phyloP scores from a whole-genome alignment of 2,797 vertebrate genomes.

The Bradypodion pumilum region DNA sequence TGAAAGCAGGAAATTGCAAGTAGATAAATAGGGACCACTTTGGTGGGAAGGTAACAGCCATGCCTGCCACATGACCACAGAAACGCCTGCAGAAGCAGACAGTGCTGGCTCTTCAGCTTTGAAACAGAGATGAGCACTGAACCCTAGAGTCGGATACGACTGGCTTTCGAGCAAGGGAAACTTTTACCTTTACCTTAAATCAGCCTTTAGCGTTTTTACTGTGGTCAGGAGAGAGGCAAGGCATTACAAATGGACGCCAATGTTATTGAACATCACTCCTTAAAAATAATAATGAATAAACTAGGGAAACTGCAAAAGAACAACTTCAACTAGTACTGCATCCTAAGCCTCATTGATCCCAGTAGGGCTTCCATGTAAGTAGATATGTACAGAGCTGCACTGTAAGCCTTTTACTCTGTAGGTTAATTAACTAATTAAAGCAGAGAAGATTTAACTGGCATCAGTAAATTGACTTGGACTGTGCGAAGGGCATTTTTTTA shows the following conservation, averaged over 20 bases:
- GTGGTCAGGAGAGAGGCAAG: background rate
- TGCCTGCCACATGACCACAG: too few species aligned
- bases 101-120: too few species aligned
- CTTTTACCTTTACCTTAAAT: too few species aligned
- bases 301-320: background rate
- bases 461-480: background rate
- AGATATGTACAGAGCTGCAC: background rate
- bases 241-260: background rate
- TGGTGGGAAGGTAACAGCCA: too few species aligned
- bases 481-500: background rate
- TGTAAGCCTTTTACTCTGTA: background rate
- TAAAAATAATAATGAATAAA: background rate
- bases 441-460: background rate
- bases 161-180: too few species aligned
- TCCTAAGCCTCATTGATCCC: background rate
- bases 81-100: too few species aligned
- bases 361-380: background rate
- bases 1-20: too few species aligned
- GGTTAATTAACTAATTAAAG: background rate
- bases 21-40: too few species aligned
- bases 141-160: too few species aligned
- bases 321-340: background rate
- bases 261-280: background rate
- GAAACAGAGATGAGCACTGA: too few species aligned
- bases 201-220: background rate